These are phyloP conservation scores for Calonectris borealis DNA, from an alignment of 2,113 vertebrate species.

Conservation along the genomic window DNA sequence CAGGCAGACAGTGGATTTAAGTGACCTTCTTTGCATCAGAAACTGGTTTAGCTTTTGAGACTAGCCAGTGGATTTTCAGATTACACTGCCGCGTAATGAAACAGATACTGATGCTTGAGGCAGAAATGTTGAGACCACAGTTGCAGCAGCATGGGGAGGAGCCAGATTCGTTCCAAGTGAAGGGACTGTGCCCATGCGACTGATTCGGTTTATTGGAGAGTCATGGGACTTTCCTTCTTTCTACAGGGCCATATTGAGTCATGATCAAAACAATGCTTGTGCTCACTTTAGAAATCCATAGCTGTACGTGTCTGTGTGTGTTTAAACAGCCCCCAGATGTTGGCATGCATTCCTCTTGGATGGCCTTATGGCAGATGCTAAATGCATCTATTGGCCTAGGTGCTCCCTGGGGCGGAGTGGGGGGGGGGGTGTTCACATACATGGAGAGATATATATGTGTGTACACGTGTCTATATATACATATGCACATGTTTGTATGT, in stretches of 20 bases:
- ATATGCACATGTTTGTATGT: background rate
- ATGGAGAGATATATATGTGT: background rate
- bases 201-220: background rate
- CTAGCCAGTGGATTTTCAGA: background rate
- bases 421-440: background rate
- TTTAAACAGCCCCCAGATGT: background rate
- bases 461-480: rapidly evolving
- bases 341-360: background rate
- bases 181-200: background rate
- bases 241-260: background rate
- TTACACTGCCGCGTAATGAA: background rate
- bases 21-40: constrained; percentile 20
- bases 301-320: background rate
- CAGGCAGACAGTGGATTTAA: background rate
- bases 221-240: background rate
- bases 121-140: background rate
- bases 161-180: rapidly evolving
- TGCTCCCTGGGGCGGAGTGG: background rate
- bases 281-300: background rate
- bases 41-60: constrained; percentile 8
- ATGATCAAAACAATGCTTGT: background rate
- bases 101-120: background rate
- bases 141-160: background rate
- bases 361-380: background rate
- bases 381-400: background rate